Base-by-base conservation (phyloP, 2,888 invertebrate genomes). In the Cosmia trapezina region DNA sequence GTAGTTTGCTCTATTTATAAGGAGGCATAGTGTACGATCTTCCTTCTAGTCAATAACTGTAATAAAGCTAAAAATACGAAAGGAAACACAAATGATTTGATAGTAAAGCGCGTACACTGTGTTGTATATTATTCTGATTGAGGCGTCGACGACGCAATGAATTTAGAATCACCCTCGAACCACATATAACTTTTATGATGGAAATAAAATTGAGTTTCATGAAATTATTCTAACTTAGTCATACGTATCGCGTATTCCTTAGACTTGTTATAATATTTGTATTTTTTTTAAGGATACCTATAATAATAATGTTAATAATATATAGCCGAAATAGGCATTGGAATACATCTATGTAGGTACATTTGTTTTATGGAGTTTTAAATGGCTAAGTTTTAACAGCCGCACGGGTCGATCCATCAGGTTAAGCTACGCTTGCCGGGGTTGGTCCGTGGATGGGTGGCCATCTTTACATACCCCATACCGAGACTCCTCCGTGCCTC, bases 181-280 rank as follows among this genome's bases (percentile, higher is more conserved):
- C 64, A 70, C 65, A 78, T 67, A 78, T 19, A 78, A 81, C 77
- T 81, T 28, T 78, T 81, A 70, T 78, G 81, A 78, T 81, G 61
- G 77, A 51, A 81, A 78, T 78, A 78, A 81, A 79, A 79, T 79
- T 66, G 82, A 70, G 82, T 70, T 81, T 51, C 54, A 62, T 54
- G 43, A 78, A 82, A 69, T 73, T 49, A 61, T 59, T 60, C 43
- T 56, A 76, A 73, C 73, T 70, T 60, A 37, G 63, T 66, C 70
- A 53, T 43, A 62, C 53, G 63, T 62, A 78, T 81, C 47, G 56
- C 41, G 53, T 47, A 53, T 66, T 75, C 53, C 45, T 47, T 68
- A 59, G 60, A 57, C 12, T 12, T 19, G 47, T 61, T 33, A 73
- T 9, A 12, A 22, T 64, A 60, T 43, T 61, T 51, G 19, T 72